Evolutionary conservation across 2,113 vertebrate genomes (phyloP).

Genomic region (Dicentrarchus labrax): DNA sequence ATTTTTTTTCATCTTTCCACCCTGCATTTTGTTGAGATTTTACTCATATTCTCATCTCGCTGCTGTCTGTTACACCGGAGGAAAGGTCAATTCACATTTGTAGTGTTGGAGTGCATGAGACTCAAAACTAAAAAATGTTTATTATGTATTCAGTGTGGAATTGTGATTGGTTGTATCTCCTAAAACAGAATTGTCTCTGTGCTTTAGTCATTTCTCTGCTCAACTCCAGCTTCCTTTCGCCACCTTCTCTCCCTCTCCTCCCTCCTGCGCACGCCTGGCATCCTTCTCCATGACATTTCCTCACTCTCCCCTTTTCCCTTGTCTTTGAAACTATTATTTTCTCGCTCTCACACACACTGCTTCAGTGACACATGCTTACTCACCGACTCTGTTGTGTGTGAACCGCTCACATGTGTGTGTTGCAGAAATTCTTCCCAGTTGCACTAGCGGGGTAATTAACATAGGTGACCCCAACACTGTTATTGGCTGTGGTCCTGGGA

Average conservation of each 20-base stretch:
- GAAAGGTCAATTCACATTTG: slow-evolving; percentile 32
- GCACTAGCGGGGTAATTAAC: slow-evolving; percentile 78
- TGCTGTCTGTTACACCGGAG: slow-evolving; percentile 14
- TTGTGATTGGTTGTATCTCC: slow-evolving; percentile 39
- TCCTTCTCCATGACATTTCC: slow-evolving; percentile 68
- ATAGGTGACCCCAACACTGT: slow-evolving; percentile 73
- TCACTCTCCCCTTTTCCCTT: slow-evolving; percentile 59
- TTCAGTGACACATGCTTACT: slow-evolving; percentile 68
- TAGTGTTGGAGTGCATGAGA: neutral
- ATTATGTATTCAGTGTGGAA: neutral
- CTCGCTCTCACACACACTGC: slow-evolving; percentile 37
- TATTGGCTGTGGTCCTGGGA: slow-evolving; percentile 67
- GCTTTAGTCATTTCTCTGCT: slow-evolving; percentile 39
- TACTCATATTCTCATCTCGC: slow-evolving; percentile 25
- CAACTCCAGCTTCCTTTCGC: neutral
- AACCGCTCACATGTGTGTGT: slow-evolving; percentile 31
- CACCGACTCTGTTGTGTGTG: slow-evolving; percentile 44
- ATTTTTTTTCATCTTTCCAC: neutral
- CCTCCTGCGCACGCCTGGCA: slow-evolving; percentile 33
- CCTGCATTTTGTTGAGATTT: slow-evolving; percentile 41
- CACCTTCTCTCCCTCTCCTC: slow-evolving; percentile 30
- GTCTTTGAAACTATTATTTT: slow-evolving; percentile 68
- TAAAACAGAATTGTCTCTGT: neutral
- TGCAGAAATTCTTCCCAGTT: slow-evolving; percentile 53
- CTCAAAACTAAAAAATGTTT: neutral